phyloP scores from a whole-genome alignment of 2,888 invertebrate species.

The Sesamia inferens region DNA sequence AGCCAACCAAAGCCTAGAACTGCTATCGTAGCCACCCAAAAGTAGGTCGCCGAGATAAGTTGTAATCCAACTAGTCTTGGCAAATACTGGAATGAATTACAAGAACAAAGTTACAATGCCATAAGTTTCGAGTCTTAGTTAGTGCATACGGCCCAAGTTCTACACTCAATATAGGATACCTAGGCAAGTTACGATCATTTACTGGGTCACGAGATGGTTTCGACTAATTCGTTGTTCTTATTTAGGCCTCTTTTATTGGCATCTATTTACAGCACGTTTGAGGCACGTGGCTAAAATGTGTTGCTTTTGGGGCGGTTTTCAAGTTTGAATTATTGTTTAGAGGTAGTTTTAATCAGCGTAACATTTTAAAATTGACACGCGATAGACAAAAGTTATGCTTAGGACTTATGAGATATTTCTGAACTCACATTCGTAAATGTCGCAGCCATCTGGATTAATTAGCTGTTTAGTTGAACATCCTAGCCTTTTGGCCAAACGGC shows the following conservation, averaged over 20 bases:
- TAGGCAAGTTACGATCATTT: neutral
- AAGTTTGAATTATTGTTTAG: neutral
- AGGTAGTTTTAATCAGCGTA: neutral
- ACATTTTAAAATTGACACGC: constrained; percentile 1
- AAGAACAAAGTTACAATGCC: constrained; percentile 15
- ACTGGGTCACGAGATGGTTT: neutral
- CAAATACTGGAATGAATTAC: constrained; percentile 44
- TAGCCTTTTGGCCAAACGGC: too few species aligned
- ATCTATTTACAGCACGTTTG: too few species aligned
- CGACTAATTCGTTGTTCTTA: too few species aligned
- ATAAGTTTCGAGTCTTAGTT: constrained; percentile 2
- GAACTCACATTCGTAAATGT: too few species aligned
- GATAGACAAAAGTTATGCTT: too few species aligned
- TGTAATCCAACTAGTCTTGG: constrained; percentile 52
- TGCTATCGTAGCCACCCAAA: constrained; percentile 35
- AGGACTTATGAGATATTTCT: neutral
- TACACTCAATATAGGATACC: neutral
- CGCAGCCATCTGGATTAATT: too few species aligned
- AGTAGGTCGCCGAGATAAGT: constrained; percentile 58
- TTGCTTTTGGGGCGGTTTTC: too few species aligned
- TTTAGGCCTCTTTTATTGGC: too few species aligned
- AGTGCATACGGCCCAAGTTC: neutral
- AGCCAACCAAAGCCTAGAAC: constrained; percentile 25
- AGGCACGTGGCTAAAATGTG: too few species aligned
- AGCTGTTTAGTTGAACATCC: too few species aligned